Conservation (phyloP, 2,113 vertebrate species). For the Scortum barcoo region DNA sequence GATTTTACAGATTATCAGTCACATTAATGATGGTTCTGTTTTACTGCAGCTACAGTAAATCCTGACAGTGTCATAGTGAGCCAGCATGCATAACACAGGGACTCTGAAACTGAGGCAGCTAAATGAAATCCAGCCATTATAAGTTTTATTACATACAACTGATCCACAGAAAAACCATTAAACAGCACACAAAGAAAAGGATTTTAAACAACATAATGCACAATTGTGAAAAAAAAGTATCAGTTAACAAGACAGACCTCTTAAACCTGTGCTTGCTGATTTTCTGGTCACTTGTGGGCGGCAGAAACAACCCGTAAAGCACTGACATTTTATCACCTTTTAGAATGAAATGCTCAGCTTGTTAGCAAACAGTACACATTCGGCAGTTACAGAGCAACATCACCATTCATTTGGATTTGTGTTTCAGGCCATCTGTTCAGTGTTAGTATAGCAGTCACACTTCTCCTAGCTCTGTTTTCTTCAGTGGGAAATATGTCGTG, state of each 20-base stretch:
- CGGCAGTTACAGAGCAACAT: neutral
- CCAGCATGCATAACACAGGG: neutral
- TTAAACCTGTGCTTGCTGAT: neutral
- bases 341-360: neutral
- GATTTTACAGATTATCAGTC: neutral
- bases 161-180: neutral
- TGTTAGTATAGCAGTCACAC: neutral
- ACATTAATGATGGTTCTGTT: neutral
- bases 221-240: no score
- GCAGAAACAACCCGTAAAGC: no score
- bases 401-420: neutral
- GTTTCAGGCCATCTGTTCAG: neutral
- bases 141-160: neutral
- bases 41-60: neutral
- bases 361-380: neutral
- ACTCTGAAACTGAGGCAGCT: neutral
- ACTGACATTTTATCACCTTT: no score
- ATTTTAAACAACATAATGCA: neutral
- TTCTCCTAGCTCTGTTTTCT: neutral
- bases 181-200: neutral
- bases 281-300: no score
- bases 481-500: neutral
- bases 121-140: neutral
- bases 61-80: neutral
- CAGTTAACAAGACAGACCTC: neutral